Percentiles rank a stretch among this genome's conserved stretches.
Evolutionary conservation across 2,888 invertebrate genomes (phyloP).

Genomic region (Poecilobothrus nobilitatus): DNA sequence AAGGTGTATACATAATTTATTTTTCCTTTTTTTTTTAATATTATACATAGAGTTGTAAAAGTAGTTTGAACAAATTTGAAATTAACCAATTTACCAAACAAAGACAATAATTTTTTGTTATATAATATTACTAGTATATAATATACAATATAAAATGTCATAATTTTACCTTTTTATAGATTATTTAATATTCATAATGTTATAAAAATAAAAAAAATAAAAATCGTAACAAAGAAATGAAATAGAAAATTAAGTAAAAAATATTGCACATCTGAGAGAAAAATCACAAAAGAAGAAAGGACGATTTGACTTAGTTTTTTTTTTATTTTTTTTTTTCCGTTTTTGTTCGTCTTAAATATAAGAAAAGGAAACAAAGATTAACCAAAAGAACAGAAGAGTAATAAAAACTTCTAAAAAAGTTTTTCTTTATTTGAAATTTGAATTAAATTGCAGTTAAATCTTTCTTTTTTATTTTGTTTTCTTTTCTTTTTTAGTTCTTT

Average conservation of each 20-base stretch:
- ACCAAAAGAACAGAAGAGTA: background rate
- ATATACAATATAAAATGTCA: background rate
- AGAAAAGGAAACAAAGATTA: background rate
- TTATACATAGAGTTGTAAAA: background rate
- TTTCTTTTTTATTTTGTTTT: background rate
- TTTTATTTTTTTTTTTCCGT: background rate
- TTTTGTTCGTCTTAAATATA: background rate
- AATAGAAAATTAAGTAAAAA: conserved; percentile 9
- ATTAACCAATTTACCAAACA: too few species aligned
- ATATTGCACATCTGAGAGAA: background rate
- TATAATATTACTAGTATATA: too few species aligned
- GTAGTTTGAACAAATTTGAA: background rate
- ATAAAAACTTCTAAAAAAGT: background rate
- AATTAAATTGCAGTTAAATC: background rate
- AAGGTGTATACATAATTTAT: too few species aligned
- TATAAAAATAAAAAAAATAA: conserved; percentile 10
- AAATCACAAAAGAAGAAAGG: background rate
- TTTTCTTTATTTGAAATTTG: background rate
- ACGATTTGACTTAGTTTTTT: too few species aligned
- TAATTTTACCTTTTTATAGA: conserved; percentile 9
- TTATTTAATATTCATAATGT: conserved; percentile 14
- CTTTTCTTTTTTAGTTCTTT: background rate
- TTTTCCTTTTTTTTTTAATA: background rate
- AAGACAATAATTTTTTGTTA: too few species aligned
- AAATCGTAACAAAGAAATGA: background rate